These are phyloP conservation scores for Serripes groenlandicus DNA, from an alignment of 2,888 invertebrate genomes.

Conservation along the genomic window DNA sequence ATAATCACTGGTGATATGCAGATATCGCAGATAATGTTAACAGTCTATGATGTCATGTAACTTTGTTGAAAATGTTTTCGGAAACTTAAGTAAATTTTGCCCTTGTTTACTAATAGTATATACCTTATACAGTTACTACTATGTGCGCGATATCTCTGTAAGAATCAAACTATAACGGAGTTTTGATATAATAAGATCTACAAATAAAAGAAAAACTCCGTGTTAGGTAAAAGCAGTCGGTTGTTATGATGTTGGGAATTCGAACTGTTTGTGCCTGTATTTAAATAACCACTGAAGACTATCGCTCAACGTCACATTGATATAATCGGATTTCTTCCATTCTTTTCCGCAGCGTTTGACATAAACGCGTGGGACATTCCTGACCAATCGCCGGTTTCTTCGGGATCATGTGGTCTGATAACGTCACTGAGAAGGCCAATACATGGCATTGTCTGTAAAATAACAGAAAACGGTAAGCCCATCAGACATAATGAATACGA, in stretches of 20 bases:
- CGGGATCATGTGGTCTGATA: background rate
- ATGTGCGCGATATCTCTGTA: no score
- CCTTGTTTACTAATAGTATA: no score
- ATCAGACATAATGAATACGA: background rate
- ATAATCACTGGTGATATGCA: no score
- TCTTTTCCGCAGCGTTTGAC: conserved; percentile 5
- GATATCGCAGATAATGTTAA: no score
- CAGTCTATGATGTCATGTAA: no score
- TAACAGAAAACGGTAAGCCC: background rate
- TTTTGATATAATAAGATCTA: no score
- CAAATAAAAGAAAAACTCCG: no score
- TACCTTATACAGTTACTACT: no score
- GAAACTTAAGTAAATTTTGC: no score
- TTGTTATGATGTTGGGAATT: background rate
- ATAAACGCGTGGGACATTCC: background rate
- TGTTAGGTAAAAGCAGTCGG: no score
- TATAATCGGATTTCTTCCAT: conserved; percentile 18
- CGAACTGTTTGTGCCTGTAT: background rate
- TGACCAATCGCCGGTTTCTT: conserved; percentile 6
- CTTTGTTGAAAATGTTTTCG: no score
- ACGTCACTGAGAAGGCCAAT: conserved; percentile 4
- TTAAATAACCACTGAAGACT: conserved; percentile 13
- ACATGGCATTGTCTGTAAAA: background rate
- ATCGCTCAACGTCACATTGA: background rate
- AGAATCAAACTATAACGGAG: no score